These are phyloP conservation scores for Xenops minutus DNA, from an alignment of 2,797 vertebrate genomes.

Conservation along the genomic window DNA sequence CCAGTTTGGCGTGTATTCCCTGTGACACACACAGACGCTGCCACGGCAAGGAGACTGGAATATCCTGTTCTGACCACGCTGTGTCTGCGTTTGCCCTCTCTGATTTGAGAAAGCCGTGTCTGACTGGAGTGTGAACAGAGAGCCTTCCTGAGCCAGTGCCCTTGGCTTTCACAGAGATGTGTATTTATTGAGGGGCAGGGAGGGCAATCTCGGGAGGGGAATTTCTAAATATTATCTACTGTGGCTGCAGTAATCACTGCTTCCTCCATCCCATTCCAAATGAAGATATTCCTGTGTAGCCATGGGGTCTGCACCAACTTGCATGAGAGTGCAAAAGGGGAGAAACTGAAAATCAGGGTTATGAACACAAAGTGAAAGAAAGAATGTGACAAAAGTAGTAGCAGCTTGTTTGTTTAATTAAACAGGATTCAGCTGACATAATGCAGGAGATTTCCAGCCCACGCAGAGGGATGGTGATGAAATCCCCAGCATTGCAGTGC, in stretches of 20 bases:
- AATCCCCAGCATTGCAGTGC: neutral
- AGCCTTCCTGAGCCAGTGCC: neutral
- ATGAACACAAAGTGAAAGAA: fast-evolving
- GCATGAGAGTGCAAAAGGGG: neutral
- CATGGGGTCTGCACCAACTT: neutral
- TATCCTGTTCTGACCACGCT: constrained; percentile 11
- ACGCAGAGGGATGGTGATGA: neutral
- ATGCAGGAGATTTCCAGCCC: neutral
- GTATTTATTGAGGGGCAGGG: neutral
- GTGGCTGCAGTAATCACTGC: neutral
- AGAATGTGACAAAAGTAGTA: neutral
- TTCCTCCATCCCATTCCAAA: neutral
- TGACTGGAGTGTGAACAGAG: neutral
- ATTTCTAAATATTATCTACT: too few species aligned
- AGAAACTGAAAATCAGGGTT: neutral
- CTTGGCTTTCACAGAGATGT: neutral
- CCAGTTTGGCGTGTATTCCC: neutral
- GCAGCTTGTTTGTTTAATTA: neutral
- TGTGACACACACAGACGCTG: constrained; percentile 43
- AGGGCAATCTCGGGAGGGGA: neutral
- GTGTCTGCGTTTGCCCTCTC: neutral
- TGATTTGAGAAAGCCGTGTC: neutral
- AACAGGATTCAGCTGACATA: neutral
- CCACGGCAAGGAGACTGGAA: neutral
- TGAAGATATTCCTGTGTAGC: fast-evolving